Percentiles rank a stretch among this genome's conserved stretches.
These are phyloP conservation scores for Shargacucullia verbasci DNA, from an alignment of 2,888 invertebrate species.

Conservation along the genomic window DNA sequence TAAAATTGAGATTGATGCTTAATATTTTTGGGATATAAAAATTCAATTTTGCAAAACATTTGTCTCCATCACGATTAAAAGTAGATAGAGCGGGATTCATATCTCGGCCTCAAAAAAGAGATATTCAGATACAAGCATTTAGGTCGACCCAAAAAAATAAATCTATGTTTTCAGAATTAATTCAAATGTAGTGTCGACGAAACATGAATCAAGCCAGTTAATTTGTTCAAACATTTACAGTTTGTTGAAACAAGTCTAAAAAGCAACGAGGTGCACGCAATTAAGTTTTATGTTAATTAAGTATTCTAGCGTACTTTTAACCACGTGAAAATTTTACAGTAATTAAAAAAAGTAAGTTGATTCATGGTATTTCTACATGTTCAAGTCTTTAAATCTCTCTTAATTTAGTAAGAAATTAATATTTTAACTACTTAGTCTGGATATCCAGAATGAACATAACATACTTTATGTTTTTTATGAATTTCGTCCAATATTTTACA, in stretches of 20 bases:
- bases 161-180: conserved; percentile 33
- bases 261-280: conserved; percentile 47
- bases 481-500: too few species aligned
- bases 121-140: conserved; percentile 40
- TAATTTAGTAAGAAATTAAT: too few species aligned
- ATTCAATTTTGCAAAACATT: conserved; percentile 37
- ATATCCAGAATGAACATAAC: too few species aligned
- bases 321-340: conserved; percentile 37
- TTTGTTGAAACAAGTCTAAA: conserved; percentile 30
- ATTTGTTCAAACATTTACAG: conserved; percentile 29
- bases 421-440: too few species aligned
- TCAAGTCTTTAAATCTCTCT: too few species aligned
- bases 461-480: too few species aligned
- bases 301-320: conserved; percentile 29
- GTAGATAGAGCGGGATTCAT: conserved; percentile 44
- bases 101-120: conserved; percentile 30
- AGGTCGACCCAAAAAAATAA: conserved; percentile 37
- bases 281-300: conserved; percentile 47
- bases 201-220: conserved; percentile 44
- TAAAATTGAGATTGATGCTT: conserved; percentile 27
- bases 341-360: conserved; percentile 31
- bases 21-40: conserved; percentile 20
- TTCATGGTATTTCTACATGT: too few species aligned
- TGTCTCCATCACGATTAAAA: conserved; percentile 47
- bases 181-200: conserved; percentile 7